These are phyloP conservation scores for Dolomedes plantarius DNA, from an alignment of 2,888 invertebrate genomes.

Conservation along the genomic window DNA sequence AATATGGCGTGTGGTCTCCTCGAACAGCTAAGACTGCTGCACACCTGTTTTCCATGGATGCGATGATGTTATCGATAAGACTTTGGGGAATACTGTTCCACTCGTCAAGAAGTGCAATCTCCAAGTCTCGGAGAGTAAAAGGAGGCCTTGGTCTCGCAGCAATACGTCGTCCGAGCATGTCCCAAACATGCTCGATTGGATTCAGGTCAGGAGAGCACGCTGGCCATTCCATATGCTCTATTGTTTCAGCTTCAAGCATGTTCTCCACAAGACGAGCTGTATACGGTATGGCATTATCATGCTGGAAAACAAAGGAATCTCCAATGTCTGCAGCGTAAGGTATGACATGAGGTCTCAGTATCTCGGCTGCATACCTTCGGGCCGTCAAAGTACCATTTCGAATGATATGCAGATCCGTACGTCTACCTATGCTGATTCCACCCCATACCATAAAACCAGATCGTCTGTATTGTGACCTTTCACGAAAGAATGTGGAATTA, in stretches of 20 bases:
- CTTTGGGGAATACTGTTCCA: background rate
- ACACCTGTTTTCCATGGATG: constrained; percentile 16
- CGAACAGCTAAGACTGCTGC: constrained; percentile 13
- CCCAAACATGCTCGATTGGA: background rate
- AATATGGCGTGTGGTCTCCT: background rate
- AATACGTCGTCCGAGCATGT: background rate
- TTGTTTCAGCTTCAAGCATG: constrained; percentile 17
- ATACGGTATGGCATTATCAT: background rate
- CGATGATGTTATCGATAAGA: background rate
- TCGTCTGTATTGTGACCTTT: background rate
- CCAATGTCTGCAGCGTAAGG: constrained; percentile 10
- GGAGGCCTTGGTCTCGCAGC: background rate
- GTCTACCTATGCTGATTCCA: background rate
- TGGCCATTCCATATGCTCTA: background rate
- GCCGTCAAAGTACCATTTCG: background rate
- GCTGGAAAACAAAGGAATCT: background rate
- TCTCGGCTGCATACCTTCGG: constrained; percentile 14
- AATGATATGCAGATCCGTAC: constrained; percentile 11
- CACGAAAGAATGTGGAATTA: background rate
- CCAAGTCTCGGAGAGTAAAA: background rate
- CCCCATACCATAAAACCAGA: background rate
- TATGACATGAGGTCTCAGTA: background rate
- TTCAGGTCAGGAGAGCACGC: constrained; percentile 1
- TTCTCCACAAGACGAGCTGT: constrained; percentile 22
- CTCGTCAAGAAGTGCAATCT: background rate